Conservation (phyloP, 2,113 vertebrate species). For the Sakesphorus luctuosus region DNA sequence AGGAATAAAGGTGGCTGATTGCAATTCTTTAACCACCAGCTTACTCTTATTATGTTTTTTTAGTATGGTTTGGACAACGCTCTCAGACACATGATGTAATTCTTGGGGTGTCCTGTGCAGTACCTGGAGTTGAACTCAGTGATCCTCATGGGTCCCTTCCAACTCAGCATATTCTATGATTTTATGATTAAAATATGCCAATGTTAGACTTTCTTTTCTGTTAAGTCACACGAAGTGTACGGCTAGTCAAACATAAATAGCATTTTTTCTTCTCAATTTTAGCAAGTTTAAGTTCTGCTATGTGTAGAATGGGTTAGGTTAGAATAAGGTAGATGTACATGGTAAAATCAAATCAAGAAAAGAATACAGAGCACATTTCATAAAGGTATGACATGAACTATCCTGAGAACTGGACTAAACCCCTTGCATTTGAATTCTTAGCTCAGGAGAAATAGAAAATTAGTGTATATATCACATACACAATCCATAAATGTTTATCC, state of each 20-base stretch:
- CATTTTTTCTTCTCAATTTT: background rate
- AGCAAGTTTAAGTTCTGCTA: background rate
- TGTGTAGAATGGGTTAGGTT: background rate
- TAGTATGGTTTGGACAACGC: accelerated
- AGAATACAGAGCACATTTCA: background rate
- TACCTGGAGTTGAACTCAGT: background rate
- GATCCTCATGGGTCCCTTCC: background rate
- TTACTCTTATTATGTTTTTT: background rate
- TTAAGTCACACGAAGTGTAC: background rate
- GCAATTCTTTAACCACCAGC: background rate
- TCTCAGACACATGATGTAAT: background rate
- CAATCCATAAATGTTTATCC: background rate
- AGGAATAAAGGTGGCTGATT: background rate
- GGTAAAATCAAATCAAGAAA: background rate
- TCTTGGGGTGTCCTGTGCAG: background rate
- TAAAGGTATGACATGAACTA: background rate
- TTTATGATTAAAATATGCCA: background rate
- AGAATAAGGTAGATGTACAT: background rate
- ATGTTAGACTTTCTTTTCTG: background rate
- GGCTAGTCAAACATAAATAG: background rate
- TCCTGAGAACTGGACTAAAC: background rate
- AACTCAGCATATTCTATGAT: background rate
- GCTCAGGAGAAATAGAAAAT: background rate
- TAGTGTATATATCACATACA: background rate
- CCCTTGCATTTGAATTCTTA: background rate